Evolutionary conservation across 1,140 invertebrate species (phyloP).

Genomic region (Drosophila lowei): DNA sequence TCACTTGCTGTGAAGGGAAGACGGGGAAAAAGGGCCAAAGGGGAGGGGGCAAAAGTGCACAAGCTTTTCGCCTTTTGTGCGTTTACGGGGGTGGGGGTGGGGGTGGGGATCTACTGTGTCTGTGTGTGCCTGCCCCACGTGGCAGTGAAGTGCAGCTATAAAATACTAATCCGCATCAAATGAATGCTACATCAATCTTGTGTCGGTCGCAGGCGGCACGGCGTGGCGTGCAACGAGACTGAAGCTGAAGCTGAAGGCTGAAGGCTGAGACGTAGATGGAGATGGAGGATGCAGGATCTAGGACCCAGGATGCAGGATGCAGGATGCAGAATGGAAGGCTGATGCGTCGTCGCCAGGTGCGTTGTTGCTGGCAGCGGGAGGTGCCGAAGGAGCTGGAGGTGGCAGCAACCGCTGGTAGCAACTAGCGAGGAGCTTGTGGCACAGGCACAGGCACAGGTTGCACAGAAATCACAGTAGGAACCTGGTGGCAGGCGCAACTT

Average conservation of each 20-base stretch:
- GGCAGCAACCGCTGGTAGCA: constrained; percentile 22
- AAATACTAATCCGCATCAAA: constrained; percentile 81
- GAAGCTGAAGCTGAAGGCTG: neutral
- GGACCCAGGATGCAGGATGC: too few relatives aligned
- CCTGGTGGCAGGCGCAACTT: constrained; percentile 64
- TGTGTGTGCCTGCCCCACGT: constrained; percentile 28
- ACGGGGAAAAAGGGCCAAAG: too few relatives aligned
- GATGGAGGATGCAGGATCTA: constrained; percentile 3
- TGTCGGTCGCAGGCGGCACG: constrained; percentile 65
- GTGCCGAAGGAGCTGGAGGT: constrained; percentile 21
- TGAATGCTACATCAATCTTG: constrained; percentile 81
- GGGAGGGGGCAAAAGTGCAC: constrained; percentile 39
- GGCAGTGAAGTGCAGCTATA: constrained; percentile 77
- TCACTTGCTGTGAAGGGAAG: constrained; percentile 61
- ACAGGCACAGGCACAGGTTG: constrained; percentile 6
- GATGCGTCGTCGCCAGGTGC: constrained; percentile 58
- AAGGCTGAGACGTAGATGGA: neutral
- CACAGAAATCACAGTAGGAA: constrained; percentile 3
- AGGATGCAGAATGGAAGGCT: neutral
- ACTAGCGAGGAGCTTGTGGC: constrained; percentile 39
- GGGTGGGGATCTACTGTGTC: too few relatives aligned
- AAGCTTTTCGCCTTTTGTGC: constrained; percentile 55
- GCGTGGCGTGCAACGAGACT: neutral
- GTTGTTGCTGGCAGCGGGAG: constrained; percentile 20
- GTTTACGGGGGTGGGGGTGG: neutral